These are phyloP conservation scores for Acyrthosiphon pisum DNA, from an alignment of 1,140 invertebrate species.

Conservation along the genomic window DNA sequence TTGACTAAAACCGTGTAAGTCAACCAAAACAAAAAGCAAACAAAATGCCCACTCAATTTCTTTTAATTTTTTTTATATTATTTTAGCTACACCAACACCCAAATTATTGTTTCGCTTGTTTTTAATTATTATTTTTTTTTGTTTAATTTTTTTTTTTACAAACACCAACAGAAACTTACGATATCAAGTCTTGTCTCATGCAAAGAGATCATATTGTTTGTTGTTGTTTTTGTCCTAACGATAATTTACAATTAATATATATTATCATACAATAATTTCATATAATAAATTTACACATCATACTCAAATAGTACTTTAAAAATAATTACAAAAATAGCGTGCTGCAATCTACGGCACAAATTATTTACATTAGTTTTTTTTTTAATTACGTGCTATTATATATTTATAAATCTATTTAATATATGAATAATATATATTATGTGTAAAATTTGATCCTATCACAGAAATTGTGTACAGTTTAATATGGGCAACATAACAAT, in stretches of 20 bases:
- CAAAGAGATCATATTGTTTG: constrained; percentile 50
- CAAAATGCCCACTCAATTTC: constrained; percentile 45
- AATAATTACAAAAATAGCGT: constrained; percentile 55
- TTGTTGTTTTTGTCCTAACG: constrained; percentile 47
- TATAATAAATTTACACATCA: constrained; percentile 29
- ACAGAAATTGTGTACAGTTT: constrained; percentile 54
- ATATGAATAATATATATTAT: constrained; percentile 15
- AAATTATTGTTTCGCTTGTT: constrained; percentile 15
- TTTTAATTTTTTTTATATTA: constrained; percentile 35
- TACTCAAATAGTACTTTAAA: neutral
- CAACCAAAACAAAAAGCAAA: constrained; percentile 46
- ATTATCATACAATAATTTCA: constrained; percentile 45
- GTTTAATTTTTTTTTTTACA: constrained; percentile 26
- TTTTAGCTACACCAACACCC: constrained; percentile 50
- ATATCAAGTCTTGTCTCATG: constrained; percentile 55
- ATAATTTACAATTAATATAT: constrained; percentile 46
- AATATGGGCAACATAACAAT: constrained; percentile 42
- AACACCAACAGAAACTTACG: constrained; percentile 55
- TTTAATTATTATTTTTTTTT: constrained; percentile 23
- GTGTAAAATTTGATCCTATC: constrained; percentile 56
- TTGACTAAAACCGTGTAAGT: constrained; percentile 43
- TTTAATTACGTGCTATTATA: neutral
- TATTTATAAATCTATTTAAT: constrained; percentile 23
- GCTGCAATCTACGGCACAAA: neutral
- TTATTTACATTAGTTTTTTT: constrained; percentile 36